Conservation (phyloP, 2,888 invertebrate genomes). For the Monochamus alternatus region DNA sequence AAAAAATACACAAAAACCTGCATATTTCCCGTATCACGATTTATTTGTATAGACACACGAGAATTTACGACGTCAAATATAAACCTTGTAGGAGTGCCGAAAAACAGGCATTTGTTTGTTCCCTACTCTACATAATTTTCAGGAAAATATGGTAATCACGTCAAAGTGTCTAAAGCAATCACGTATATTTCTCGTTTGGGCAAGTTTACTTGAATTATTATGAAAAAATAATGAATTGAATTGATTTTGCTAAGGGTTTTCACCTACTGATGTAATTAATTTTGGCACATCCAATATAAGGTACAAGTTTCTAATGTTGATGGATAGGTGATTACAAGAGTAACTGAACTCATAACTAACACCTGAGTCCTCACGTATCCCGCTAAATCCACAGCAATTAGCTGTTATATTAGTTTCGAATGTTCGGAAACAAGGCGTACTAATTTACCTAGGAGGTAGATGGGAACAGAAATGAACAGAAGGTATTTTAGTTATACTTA, state of each 20-base stretch:
- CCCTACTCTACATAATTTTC: too few relatives aligned
- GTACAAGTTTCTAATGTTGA: neutral
- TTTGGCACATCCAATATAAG: neutral
- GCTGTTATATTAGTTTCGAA: neutral
- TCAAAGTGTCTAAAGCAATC: too few relatives aligned
- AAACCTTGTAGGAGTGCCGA: neutral
- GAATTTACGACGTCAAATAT: slow-evolving; percentile 20
- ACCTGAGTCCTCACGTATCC: neutral
- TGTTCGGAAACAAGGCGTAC: too few relatives aligned
- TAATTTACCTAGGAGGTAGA: too few relatives aligned
- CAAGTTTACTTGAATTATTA: too few relatives aligned
- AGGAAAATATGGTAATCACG: too few relatives aligned
- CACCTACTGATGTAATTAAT: too few relatives aligned
- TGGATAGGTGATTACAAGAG: neutral
- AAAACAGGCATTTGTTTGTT: neutral
- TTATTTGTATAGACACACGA: slow-evolving; percentile 17
- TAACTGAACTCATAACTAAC: neutral
- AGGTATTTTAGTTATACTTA: too few relatives aligned
- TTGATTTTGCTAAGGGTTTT: too few relatives aligned
- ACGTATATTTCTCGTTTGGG: too few relatives aligned
- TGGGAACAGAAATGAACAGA: too few relatives aligned
- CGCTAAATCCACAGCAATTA: neutral
- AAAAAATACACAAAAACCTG: slow-evolving; percentile 5
- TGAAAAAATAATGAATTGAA: too few relatives aligned
- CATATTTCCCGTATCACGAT: slow-evolving; percentile 7